These are phyloP conservation scores for Cossypha dichroa DNA, from an alignment of 2,797 vertebrate species.

Conservation along the genomic window DNA sequence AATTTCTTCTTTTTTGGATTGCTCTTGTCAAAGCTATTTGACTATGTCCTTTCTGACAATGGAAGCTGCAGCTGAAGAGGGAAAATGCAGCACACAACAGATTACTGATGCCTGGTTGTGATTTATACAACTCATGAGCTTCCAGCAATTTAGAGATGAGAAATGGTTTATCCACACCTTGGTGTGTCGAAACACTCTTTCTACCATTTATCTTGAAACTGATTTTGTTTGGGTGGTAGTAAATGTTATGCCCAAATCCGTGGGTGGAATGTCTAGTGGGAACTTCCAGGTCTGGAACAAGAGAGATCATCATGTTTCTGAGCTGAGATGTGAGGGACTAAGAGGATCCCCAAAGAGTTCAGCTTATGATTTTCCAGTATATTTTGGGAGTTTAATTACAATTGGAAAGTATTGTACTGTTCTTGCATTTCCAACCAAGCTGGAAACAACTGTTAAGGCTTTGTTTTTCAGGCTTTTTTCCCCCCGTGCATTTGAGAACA, in stretches of 20 bases:
- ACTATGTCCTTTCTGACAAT: neutral
- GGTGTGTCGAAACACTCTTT: constrained; percentile 29
- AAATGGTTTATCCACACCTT: constrained; percentile 53
- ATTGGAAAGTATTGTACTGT: neutral
- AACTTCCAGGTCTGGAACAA: neutral
- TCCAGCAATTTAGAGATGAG: constrained; percentile 48
- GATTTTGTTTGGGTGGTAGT: constrained; percentile 31
- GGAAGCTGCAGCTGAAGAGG: neutral
- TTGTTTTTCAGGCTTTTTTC: neutral
- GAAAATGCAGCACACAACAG: constrained; percentile 14
- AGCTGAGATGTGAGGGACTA: neutral
- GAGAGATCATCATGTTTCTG: neutral
- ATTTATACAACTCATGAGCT: constrained; percentile 33
- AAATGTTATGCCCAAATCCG: neutral
- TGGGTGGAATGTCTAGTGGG: constrained; percentile 26
- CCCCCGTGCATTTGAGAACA: neutral
- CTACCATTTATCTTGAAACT: constrained; percentile 20
- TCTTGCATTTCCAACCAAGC: neutral
- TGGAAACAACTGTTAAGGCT: neutral
- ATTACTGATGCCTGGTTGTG: constrained; percentile 10
- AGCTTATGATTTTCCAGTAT: neutral
- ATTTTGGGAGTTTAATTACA: neutral
- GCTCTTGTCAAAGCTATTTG: neutral
- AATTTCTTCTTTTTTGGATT: neutral
- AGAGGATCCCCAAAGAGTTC: neutral